phyloP scores from a whole-genome alignment of 2,113 vertebrate genomes.

The Microtus oregoni region DNA sequence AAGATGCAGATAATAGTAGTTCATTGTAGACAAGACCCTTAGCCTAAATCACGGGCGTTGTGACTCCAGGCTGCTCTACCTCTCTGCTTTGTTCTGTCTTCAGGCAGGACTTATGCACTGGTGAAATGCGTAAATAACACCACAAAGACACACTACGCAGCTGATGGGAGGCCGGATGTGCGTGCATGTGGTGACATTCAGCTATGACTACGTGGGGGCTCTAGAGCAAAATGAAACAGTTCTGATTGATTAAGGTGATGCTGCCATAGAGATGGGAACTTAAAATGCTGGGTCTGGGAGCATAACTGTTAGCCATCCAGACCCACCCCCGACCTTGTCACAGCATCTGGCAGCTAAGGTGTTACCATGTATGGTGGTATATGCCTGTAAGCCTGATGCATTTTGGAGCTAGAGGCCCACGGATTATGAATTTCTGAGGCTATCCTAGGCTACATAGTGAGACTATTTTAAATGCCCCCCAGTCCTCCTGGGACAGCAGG shows the following conservation, averaged over 20 bases:
- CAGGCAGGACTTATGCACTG: neutral
- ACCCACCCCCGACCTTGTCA: neutral
- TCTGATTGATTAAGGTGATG: neutral
- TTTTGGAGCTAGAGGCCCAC: neutral
- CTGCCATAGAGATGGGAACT: neutral
- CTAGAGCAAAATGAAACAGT: neutral
- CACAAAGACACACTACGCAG: neutral
- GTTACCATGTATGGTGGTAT: neutral
- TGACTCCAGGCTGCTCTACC: neutral
- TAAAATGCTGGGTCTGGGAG: neutral
- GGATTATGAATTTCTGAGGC: neutral
- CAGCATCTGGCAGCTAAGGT: neutral
- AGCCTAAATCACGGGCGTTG: neutral
- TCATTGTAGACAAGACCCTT: neutral
- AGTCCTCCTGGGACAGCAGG: neutral
- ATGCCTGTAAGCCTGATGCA: neutral
- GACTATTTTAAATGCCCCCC: rapidly evolving
- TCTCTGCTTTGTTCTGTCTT: neutral
- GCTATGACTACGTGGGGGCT: neutral
- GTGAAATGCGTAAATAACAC: neutral
- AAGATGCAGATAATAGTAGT: neutral
- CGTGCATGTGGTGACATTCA: neutral
- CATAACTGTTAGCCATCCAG: neutral
- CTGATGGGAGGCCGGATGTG: neutral
- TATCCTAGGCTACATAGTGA: neutral